These are phyloP conservation scores for Leucophora obtusa DNA, from an alignment of 2,888 invertebrate species.

Conservation along the genomic window DNA sequence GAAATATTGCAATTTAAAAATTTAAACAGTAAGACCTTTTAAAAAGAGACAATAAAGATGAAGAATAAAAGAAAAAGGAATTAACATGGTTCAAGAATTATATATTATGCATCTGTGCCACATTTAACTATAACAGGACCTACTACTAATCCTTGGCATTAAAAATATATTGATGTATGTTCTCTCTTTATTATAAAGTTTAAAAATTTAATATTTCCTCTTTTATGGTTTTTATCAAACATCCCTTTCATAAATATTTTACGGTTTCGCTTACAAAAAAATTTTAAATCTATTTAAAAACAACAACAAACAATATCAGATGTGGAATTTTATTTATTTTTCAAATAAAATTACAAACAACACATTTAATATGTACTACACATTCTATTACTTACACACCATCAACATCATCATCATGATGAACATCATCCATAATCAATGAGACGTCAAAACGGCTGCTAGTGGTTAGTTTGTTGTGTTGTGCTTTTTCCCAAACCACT, in stretches of 20 bases:
- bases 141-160: too few relatives aligned
- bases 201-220: too few relatives aligned
- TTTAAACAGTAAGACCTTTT: background rate
- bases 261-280: constrained; percentile 16
- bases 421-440: constrained; percentile 46
- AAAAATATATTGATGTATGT: too few relatives aligned
- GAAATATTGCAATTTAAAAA: background rate
- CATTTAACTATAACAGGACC: too few relatives aligned
- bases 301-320: constrained; percentile 15
- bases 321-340: constrained; percentile 36
- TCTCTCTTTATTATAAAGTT: too few relatives aligned
- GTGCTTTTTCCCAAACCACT: constrained; percentile 5
- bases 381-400: constrained; percentile 16
- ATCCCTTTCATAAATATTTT: background rate
- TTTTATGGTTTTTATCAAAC: background rate
- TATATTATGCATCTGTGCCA: too few relatives aligned
- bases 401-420: constrained; percentile 17
- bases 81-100: too few relatives aligned
- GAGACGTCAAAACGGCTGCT: constrained; percentile 55
- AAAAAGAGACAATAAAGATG: background rate
- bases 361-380: constrained; percentile 2
- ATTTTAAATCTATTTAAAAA: constrained; percentile 27
- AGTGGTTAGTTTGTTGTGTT: constrained; percentile 3
- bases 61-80: too few relatives aligned
- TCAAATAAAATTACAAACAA: constrained; percentile 18